These are phyloP conservation scores for Stramonita haemastoma DNA, from an alignment of 2,888 invertebrate genomes.

Conservation along the genomic window DNA sequence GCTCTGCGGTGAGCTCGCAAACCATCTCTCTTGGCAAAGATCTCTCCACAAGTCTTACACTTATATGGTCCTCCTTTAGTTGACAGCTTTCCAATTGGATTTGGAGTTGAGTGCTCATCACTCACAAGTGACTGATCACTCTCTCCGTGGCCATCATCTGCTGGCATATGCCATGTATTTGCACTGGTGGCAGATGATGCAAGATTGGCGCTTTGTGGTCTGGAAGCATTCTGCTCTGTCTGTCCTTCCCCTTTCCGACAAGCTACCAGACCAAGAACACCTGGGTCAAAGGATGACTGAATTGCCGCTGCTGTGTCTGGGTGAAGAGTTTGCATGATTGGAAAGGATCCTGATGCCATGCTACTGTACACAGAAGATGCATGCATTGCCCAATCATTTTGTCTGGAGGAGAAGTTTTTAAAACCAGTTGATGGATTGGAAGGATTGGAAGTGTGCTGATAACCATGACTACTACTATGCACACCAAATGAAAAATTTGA, in stretches of 20 bases:
- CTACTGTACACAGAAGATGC: conserved; percentile 40
- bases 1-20: conserved; percentile 38
- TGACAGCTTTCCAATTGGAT: not conserved
- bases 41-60: conserved; percentile 40
- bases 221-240: conserved; percentile 26
- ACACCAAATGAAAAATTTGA: conserved; percentile 37
- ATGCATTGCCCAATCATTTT: conserved; percentile 42
- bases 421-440: conserved; percentile 16
- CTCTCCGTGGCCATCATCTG: conserved; percentile 26
- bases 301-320: conserved; percentile 43
- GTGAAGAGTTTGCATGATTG: conserved; percentile 40
- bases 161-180: conserved; percentile 39
- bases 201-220: conserved; percentile 32
- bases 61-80: conserved; percentile 34
- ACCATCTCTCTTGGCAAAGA: conserved; percentile 39
- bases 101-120: not conserved
- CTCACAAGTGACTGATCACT: conserved; percentile 18
- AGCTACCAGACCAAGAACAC: conserved; percentile 38
- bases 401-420: conserved; percentile 39
- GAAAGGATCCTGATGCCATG: conserved; percentile 39
- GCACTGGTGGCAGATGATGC: conserved; percentile 29
- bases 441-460: conserved; percentile 33
- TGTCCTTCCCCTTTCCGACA: conserved; percentile 39
- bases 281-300: conserved; percentile 41
- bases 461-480: conserved; percentile 34